phyloP scores from a whole-genome alignment of 2,113 vertebrate species.

The Rattus norvegicus region DNA sequence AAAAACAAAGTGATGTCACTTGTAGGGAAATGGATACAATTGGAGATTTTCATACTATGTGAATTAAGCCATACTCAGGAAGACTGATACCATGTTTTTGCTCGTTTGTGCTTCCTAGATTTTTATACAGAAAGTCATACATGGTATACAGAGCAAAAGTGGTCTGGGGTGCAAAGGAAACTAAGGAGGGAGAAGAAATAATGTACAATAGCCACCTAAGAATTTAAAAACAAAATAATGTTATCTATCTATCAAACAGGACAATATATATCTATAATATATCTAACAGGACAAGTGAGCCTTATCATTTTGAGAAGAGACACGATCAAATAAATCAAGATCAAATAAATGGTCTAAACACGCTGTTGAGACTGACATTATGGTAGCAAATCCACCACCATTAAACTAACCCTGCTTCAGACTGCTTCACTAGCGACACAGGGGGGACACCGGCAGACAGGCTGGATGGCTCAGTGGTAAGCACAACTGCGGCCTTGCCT shows the following conservation, averaged over 20 bases:
- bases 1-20: not conserved
- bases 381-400: not conserved
- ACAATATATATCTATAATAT: too few species aligned
- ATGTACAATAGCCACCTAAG: not conserved
- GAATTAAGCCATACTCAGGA: not conserved
- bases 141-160: not conserved
- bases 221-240: not conserved
- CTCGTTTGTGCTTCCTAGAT: not conserved
- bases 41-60: not conserved
- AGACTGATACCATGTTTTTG: not conserved
- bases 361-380: too few species aligned
- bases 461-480: not conserved
- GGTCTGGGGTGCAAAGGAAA: not conserved
- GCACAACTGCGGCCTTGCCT: not conserved
- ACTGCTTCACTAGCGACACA: not conserved
- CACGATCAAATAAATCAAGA: not conserved
- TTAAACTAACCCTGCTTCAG: not conserved
- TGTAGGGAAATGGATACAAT: not conserved
- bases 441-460: rapidly evolving
- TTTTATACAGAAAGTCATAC: not conserved
- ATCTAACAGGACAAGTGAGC: not conserved
- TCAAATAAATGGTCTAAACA: not conserved
- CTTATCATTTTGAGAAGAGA: not conserved
- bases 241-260: too few species aligned
- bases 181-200: not conserved